Evolutionary conservation across 23 tunicate species (phyloP).

Genomic region (Ciona savignyi): DNA sequence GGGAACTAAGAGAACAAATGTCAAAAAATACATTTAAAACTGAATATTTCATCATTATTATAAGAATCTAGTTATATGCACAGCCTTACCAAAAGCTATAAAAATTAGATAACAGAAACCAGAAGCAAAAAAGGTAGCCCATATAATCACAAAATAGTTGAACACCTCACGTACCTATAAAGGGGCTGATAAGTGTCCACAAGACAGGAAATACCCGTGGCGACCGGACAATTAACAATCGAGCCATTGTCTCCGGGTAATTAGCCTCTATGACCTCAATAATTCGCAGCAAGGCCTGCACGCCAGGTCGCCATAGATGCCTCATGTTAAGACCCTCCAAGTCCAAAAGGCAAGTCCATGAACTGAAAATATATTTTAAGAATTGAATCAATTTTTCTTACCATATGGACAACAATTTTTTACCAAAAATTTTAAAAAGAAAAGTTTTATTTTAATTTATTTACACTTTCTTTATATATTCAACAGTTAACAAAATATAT

Average conservation of each 20-base stretch:
- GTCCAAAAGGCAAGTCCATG: slow-evolving; percentile 94
- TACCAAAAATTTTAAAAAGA: not conserved
- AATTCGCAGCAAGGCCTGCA: slow-evolving; percentile 75
- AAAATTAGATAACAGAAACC: too few relatives aligned
- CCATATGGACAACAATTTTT: too few relatives aligned
- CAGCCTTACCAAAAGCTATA: too few relatives aligned
- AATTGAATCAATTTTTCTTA: not conserved
- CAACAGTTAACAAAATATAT: too few relatives aligned
- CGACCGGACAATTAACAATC: slow-evolving; percentile 77
- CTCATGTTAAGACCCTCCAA: slow-evolving; percentile 93
- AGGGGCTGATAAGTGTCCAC: slow-evolving; percentile 88
- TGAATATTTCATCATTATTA: too few relatives aligned
- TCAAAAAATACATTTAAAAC: too few relatives aligned
- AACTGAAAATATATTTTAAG: slow-evolving; percentile 21
- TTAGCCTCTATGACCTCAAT: slow-evolving; percentile 83
- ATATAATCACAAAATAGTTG: not conserved
- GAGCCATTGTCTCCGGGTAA: slow-evolving; percentile 93
- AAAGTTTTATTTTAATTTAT: not conserved
- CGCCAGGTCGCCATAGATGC: slow-evolving; percentile 93
- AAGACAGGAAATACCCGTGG: slow-evolving; percentile 91
- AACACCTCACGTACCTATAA: slow-evolving; percentile 41
- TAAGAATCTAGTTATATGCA: too few relatives aligned
- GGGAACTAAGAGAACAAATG: too few relatives aligned
- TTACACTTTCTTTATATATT: too few relatives aligned
- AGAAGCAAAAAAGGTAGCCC: too few relatives aligned